Evolutionary conservation across 1,140 invertebrate genomes (phyloP), one percentile per base, ranked within the genome.

Genomic region (Orussus abietinus): DNA sequence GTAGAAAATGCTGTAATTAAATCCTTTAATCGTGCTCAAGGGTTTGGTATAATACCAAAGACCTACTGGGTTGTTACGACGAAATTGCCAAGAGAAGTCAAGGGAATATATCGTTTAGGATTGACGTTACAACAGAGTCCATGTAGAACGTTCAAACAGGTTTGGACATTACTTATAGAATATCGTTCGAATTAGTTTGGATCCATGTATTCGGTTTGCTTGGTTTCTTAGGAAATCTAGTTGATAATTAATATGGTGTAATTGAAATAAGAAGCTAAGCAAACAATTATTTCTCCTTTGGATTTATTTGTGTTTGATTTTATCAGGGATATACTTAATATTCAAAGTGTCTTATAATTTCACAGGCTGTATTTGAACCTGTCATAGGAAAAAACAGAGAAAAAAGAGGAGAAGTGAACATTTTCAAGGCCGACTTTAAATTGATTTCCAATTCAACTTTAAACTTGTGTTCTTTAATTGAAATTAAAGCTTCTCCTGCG

Each of bases 31-130:
- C 41, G 33, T 29, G 47, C 46, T 5, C 42, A 45, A 20, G 7
- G 13, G 10, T 20, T 10, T n/a, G 38, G 49, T 29, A 22, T 22
- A 30, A 40, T 55, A 5, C 35, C 44, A 11, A 48, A 33, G 10
- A 57, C 53, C 10, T 71, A 67, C 38, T 65, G 63, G 67, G 40
- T 50, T 26, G 26, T 70, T 13, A 64, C 64, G 4, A 47, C 45
- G 10, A 49, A 49, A 46, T 22, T 53, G 17, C 66, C 65, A 26
- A 53, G 38, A 11, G 6, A 41, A 39, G 31, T 54, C 10, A 32
- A 36, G n/a, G 62, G 54, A 11, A 19, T 42, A 4, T 10, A 17
- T 17, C 32, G 20, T 15, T 17, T 69, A 9, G 63, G 14, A 5
- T 53, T 70, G 14, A 51, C 14, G 9, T 7, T 29, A 11, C 9